A percentile compares a stretch with the other conserved stretches of the same genome.
phyloP scores from a whole-genome alignment of 2,888 invertebrate genomes.

The Notodonta ziczac region DNA sequence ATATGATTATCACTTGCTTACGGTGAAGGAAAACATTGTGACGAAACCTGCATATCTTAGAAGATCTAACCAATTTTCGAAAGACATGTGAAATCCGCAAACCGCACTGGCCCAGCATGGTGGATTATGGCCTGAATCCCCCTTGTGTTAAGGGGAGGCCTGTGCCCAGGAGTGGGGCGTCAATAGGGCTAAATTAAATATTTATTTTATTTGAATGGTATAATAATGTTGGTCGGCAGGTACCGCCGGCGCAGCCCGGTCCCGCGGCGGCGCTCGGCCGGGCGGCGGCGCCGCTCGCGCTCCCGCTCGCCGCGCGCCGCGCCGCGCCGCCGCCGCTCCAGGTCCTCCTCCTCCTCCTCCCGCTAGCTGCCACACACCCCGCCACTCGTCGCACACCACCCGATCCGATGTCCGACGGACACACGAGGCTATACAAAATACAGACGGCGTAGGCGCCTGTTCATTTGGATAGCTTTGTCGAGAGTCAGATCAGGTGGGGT shows the following conservation, averaged over 20 bases:
- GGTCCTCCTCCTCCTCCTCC: conserved; percentile 90
- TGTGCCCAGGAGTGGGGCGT: too few relatives aligned
- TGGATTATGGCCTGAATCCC: too few relatives aligned
- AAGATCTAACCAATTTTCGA: too few relatives aligned
- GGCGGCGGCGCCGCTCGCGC: conserved; percentile 85
- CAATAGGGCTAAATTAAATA: too few relatives aligned
- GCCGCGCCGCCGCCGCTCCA: conserved; percentile 88
- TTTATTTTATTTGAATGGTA: not conserved
- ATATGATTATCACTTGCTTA: too few relatives aligned
- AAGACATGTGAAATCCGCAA: too few relatives aligned
- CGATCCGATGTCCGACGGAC: not conserved
- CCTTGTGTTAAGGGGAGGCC: too few relatives aligned
- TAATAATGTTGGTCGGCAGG: conserved; percentile 43
- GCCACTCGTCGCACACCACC: not conserved
- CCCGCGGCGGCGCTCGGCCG: conserved; percentile 84
- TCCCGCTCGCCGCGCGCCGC: conserved; percentile 86
- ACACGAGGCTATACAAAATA: not conserved
- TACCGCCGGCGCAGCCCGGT: conserved; percentile 81
- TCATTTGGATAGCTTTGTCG: not conserved
- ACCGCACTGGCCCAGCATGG: too few relatives aligned
- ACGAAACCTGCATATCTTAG: too few relatives aligned
- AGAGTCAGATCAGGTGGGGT: not conserved
- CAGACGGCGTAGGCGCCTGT: not conserved
- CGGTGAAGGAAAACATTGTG: too few relatives aligned
- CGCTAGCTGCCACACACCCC: conserved; percentile 68